Evolutionary conservation across 2,113 vertebrate species (phyloP).

Genomic region (Nerophis lumbriciformis): DNA sequence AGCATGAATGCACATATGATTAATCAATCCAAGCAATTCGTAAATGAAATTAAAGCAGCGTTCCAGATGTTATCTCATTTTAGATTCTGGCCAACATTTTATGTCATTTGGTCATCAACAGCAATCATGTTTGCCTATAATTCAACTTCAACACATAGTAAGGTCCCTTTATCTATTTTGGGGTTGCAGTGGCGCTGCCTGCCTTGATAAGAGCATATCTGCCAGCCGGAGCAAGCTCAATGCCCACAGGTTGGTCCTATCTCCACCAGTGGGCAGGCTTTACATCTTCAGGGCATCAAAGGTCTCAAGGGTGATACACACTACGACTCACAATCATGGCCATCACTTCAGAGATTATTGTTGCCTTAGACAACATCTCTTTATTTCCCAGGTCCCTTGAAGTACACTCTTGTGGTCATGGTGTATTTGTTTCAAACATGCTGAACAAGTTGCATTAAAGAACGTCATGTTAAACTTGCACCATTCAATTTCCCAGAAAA

Average conservation of each 20-base stretch:
- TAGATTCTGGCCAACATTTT: constrained; percentile 6
- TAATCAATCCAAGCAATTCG: neutral
- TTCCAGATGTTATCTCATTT: neutral
- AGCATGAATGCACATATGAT: neutral
- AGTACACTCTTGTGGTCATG: too few species aligned
- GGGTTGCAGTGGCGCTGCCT: constrained; percentile 12
- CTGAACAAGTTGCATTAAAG: too few species aligned
- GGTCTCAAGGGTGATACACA: constrained; percentile 23
- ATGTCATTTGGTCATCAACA: constrained; percentile 38
- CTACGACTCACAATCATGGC: constrained; percentile 29
- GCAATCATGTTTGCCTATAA: constrained; percentile 21
- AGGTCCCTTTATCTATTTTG: constrained; percentile 14
- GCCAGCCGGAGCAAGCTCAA: constrained; percentile 42
- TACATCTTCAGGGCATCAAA: constrained; percentile 34
- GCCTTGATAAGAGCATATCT: constrained; percentile 64
- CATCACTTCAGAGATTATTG: constrained; percentile 33
- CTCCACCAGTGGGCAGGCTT: constrained; percentile 36
- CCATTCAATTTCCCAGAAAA: too few species aligned
- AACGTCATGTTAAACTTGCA: too few species aligned
- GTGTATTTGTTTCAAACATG: too few species aligned
- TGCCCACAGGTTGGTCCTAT: constrained; percentile 60
- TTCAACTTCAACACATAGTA: constrained; percentile 30
- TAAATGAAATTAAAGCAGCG: neutral
- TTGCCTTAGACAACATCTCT: constrained; percentile 9
- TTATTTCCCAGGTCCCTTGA: constrained; percentile 5